Percentiles rank a stretch among this genome's conserved stretches.
phyloP scores from a whole-genome alignment of 2,113 vertebrate genomes.

The Petroica traversi region DNA sequence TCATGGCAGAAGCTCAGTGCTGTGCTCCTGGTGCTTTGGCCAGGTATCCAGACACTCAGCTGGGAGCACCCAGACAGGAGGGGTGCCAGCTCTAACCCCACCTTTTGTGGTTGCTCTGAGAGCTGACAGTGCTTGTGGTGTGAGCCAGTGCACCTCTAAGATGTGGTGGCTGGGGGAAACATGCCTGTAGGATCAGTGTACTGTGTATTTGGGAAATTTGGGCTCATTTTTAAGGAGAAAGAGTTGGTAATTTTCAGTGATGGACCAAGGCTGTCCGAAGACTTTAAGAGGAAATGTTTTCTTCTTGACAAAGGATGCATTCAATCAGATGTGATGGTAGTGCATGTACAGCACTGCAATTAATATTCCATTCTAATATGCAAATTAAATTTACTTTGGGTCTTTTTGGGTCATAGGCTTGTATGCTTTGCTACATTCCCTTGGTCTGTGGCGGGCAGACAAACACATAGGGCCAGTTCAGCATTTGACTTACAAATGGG shows the following conservation, averaged over 20 bases:
- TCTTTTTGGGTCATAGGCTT: background rate
- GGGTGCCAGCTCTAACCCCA: background rate
- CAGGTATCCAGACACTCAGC: background rate
- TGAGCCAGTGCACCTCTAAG: background rate
- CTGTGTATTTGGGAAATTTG: background rate
- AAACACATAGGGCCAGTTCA: background rate
- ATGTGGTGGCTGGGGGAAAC: background rate
- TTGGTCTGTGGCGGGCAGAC: background rate
- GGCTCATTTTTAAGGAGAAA: background rate
- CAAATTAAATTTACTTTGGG: background rate
- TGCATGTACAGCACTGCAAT: background rate
- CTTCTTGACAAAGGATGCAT: background rate
- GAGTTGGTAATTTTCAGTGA: background rate
- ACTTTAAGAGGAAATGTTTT: background rate
- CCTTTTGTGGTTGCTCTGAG: background rate
- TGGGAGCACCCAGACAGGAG: background rate
- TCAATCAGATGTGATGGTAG: background rate
- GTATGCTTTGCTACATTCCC: background rate
- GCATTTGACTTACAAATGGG: background rate
- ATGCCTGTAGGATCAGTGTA: accelerated
- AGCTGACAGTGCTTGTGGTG: background rate
- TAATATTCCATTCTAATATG: background rate
- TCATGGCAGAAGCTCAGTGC: background rate
- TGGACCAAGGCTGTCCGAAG: background rate
- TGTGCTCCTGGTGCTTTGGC: background rate